Base-by-base conservation (phyloP, 1,140 invertebrate genomes). In the Drosophila truncata region DNA sequence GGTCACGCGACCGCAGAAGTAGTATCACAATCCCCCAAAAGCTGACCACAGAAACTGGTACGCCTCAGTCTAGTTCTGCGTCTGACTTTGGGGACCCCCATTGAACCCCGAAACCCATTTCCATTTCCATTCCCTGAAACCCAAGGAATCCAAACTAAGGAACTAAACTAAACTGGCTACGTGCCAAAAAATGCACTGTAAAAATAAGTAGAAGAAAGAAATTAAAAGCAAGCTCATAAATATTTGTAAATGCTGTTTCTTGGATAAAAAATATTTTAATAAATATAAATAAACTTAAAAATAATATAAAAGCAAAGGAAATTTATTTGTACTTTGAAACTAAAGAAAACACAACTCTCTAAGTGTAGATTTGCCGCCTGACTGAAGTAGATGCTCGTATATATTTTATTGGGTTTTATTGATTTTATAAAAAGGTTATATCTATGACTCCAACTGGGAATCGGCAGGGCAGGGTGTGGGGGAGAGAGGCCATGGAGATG, bases 401-500 rank as follows among this genome's bases (percentile, higher is more conserved):
- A 81, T 80, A 88, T 88, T 87, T 88, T 87, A 80, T 88, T 80
- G 67, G 84, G 77, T 80, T 88, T 83, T 87, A 87, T 87, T 87
- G 84, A 87, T 87, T 87, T 87, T 83, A 58, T 67, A 80, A 78
- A 79, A 75, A 80, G 71, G 60, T 57, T 82, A 62, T 74, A 77
- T 82, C 75, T 82, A 78, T 72, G 70, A 39, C 69, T 74, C 35
- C 41, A 23, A 72, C 39, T 27, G 65, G 66, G 62, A 69, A 25
- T 41, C 25, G 41, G 27, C 14, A 14, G 29, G 13, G n/a, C n/a
- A 11, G 11, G 11, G n/a, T n/a, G n/a, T n/a, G 16, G 13, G 27
- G 23, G 13, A 8, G 10, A 0, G 46, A 3, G 47, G 11, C 7
- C 13, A 16, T 18, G 42, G 52, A 46, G 35, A 20, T 11, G 16